A percentile compares a stretch with the other conserved stretches of the same genome.
These are phyloP conservation scores for Leptopilina myrica DNA, from an alignment of 2,888 invertebrate species.

Conservation along the genomic window DNA sequence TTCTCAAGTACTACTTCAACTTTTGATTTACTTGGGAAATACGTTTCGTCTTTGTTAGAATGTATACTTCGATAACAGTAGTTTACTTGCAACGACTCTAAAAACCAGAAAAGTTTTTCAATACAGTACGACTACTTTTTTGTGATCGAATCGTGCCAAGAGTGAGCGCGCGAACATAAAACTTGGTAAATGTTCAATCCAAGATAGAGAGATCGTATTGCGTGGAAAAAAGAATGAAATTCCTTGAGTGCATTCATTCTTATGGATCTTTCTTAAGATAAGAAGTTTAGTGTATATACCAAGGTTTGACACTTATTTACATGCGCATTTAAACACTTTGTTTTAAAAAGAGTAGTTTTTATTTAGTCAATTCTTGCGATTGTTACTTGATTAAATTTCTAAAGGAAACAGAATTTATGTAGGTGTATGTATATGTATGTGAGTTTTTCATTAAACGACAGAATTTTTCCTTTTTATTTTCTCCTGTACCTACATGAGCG, in stretches of 20 bases:
- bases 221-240: constrained; percentile 2
- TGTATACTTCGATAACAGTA: constrained; percentile 1
- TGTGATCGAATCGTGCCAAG: constrained; percentile 27
- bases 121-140: constrained; percentile 13
- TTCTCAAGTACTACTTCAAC: not conserved
- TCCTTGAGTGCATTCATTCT: constrained; percentile 16
- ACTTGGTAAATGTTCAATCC: constrained; percentile 36
- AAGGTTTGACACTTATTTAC: too few relatives aligned
- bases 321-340: too few relatives aligned
- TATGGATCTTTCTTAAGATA: constrained; percentile 23
- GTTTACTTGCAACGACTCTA: constrained; percentile 24
- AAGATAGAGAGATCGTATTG: constrained; percentile 16
- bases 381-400: not conserved
- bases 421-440: too few relatives aligned
- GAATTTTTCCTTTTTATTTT: too few relatives aligned
- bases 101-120: constrained; percentile 28
- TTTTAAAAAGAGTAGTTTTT: not conserved
- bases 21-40: constrained; percentile 14
- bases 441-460: not conserved
- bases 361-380: not conserved
- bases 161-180: constrained; percentile 19
- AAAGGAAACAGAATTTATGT: not conserved
- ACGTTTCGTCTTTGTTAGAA: constrained; percentile 16
- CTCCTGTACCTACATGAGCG: too few relatives aligned
- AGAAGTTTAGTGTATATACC: not conserved